A percentile compares a stretch with the other conserved stretches of the same genome.
Conservation (phyloP, 2,113 vertebrate genomes). For the Dipodomys stephensi region DNA sequence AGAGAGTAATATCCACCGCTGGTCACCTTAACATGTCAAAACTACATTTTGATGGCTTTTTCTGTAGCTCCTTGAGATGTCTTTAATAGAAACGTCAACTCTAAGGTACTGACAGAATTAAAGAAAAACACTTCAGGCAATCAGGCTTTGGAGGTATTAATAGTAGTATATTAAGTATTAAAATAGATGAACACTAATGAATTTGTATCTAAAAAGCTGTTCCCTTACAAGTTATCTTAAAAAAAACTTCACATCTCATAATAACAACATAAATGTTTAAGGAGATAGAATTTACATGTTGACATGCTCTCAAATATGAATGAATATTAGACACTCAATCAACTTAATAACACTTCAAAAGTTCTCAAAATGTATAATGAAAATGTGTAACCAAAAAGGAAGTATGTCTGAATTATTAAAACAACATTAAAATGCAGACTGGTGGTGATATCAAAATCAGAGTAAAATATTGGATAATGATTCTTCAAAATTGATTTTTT, state of each 20-base stretch:
- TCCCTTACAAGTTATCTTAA: not conserved
- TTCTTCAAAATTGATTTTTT: not conserved
- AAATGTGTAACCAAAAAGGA: slow-evolving; percentile 20
- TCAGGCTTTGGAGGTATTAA: not conserved
- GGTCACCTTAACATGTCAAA: slow-evolving; percentile 9
- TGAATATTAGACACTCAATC: slow-evolving; percentile 38
- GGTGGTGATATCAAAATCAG: not conserved
- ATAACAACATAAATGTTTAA: slow-evolving; percentile 50
- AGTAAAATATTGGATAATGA: not conserved
- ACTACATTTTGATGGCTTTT: not conserved
- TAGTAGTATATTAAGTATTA: slow-evolving; percentile 26
- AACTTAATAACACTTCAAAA: slow-evolving; percentile 68
- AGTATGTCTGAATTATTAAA: slow-evolving; percentile 48
- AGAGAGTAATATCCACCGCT: not conserved
- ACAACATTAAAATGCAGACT: slow-evolving; percentile 35
- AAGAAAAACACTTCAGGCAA: not conserved
- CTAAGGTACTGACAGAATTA: not conserved
- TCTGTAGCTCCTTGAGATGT: not conserved
- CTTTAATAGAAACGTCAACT: not conserved
- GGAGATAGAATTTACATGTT: slow-evolving; percentile 56
- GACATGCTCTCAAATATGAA: slow-evolving; percentile 29
- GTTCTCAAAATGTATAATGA: slow-evolving; percentile 33
- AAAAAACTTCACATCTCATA: slow-evolving; percentile 38
- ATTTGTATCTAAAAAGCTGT: slow-evolving; percentile 44
- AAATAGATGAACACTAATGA: slow-evolving; percentile 33